Conservation (phyloP, 2,888 invertebrate genomes). For the Cosmia trapezina region DNA sequence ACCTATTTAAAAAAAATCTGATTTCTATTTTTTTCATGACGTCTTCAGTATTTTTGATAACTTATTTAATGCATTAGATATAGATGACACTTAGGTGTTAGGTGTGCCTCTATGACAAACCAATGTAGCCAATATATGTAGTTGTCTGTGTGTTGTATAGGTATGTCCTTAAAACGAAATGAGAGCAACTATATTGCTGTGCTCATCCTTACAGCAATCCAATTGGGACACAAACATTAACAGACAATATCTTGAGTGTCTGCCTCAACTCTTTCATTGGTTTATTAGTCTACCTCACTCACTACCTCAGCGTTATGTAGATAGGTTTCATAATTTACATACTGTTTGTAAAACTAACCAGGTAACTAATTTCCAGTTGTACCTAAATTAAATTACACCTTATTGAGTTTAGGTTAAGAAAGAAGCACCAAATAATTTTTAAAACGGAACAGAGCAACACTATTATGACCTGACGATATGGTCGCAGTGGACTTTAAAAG, state of each 20-base stretch:
- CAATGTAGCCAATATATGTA: background rate
- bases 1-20: no score
- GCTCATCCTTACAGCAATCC: background rate
- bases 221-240: background rate
- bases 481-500: no score
- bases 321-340: background rate
- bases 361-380: no score
- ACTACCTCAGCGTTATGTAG: background rate
- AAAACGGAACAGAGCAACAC: background rate
- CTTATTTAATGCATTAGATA: no score
- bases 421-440: no score
- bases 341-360: background rate
- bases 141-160: background rate
- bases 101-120: background rate
- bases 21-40: background rate
- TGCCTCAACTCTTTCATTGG: background rate
- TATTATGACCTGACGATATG: no score
- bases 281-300: no score
- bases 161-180: background rate
- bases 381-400: background rate
- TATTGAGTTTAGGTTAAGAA: no score
- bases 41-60: background rate
- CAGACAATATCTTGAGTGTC: background rate
- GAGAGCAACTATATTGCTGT: background rate
- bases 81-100: no score